These are phyloP conservation scores for Drosophila quadrilineata DNA, from an alignment of 1,140 invertebrate genomes.

Conservation along the genomic window DNA sequence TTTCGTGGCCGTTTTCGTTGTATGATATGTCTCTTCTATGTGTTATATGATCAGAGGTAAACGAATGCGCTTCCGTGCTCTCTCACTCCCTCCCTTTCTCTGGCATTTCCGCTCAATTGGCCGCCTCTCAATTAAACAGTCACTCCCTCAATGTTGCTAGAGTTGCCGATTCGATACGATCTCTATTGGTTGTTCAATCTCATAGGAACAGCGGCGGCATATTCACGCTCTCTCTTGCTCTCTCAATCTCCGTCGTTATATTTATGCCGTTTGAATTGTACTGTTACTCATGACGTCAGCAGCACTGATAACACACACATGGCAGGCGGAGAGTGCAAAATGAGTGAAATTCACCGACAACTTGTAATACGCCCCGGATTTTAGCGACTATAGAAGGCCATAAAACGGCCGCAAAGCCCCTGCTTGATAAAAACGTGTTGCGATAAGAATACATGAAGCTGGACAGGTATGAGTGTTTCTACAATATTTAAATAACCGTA, in stretches of 20 bases:
- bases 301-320: slow-evolving; percentile 35
- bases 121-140: background rate
- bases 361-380: slow-evolving; percentile 24
- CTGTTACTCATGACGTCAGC: slow-evolving; percentile 64
- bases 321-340: background rate
- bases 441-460: no score
- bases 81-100: slow-evolving; percentile 5
- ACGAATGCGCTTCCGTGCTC: background rate
- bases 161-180: background rate
- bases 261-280: slow-evolving; percentile 34
- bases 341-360: slow-evolving; percentile 19
- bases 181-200: slow-evolving; percentile 7
- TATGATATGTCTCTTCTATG: no score
- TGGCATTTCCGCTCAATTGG: slow-evolving; percentile 9
- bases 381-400: background rate
- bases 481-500: no score
- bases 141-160: background rate
- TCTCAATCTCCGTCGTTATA: slow-evolving; percentile 25
- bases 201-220: slow-evolving; percentile 23
- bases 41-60: no score
- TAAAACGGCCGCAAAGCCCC: slow-evolving; percentile 9
- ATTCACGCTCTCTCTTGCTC: no score
- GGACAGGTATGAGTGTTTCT: no score
- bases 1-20: no score
- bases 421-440: slow-evolving; percentile 51